Evolutionary conservation across 2,888 invertebrate genomes (phyloP).

Genomic region (Phoronis australis): DNA sequence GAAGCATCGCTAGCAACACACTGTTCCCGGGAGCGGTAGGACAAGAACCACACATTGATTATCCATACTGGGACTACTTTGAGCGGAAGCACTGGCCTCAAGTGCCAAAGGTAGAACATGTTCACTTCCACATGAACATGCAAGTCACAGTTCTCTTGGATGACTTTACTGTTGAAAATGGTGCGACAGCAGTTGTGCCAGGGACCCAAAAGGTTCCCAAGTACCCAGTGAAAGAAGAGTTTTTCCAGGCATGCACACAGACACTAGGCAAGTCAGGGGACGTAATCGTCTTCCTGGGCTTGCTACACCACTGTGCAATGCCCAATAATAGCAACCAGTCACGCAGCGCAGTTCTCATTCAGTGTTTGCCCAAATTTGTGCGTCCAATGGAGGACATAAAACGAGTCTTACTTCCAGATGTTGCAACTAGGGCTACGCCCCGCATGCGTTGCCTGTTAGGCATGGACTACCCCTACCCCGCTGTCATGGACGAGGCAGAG

Average conservation of each 20-base stretch:
- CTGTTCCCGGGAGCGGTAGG: constrained; percentile 1
- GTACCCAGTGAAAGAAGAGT: not conserved
- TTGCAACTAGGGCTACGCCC: not conserved
- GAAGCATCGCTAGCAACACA: not conserved
- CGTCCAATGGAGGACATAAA: constrained; percentile 2
- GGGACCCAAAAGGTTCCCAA: not conserved
- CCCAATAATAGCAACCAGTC: constrained; percentile 1
- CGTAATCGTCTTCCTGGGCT: not conserved
- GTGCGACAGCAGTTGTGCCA: not conserved
- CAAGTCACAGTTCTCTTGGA: not conserved
- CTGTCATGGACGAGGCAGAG: not conserved
- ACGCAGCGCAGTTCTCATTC: not conserved
- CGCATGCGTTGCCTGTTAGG: not conserved
- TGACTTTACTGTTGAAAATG: constrained; percentile 1
- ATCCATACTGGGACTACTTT: constrained; percentile 1
- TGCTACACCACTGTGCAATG: constrained; percentile 1
- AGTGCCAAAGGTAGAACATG: not conserved
- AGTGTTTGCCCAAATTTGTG: constrained; percentile 1
- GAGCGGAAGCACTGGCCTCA: constrained; percentile 1
- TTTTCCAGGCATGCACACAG: not conserved
- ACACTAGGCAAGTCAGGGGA: not conserved
- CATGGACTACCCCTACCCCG: constrained; percentile 1
- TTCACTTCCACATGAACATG: constrained; percentile 2
- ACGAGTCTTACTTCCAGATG: not conserved
- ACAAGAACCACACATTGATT: constrained; percentile 1